Evolutionary conservation across 2,888 invertebrate species (phyloP), one percentile per base, ranked within the genome.

Genomic region (Ophonus ardosiacus): DNA sequence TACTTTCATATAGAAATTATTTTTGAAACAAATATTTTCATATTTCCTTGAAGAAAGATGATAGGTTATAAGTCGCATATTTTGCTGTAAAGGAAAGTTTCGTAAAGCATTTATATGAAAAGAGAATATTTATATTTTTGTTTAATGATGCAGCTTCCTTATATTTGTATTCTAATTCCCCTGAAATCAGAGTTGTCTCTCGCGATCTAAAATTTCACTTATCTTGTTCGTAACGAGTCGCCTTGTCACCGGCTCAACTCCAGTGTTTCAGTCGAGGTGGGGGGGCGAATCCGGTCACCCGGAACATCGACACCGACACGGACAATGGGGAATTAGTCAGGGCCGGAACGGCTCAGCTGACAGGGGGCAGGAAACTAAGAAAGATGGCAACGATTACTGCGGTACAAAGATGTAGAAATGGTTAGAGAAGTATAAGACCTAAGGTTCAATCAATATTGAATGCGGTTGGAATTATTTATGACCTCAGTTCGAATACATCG

Each of bases 231-330:
- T 6, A 43, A 4, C 43, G 43, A 7, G 43, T 6, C 1, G 43
- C 43, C 43, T 43, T 43, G 43, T 43, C 43, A 43, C 43, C 43
- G 43, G 31, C 31, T 31, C 31, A 24, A 31, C 31, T 31, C 31
- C 31, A 6, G 31, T 4, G 31, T 31, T 31, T 5, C 31, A 31
- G 31, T 38, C 38, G 38, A 17, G 68, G 71, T 74, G 43, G 40
- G 7, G 43, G 40, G 40, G 40, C 15, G 71, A 24, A 21, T 56
- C 24, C 78, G 43, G 84, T 78, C 83, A 74, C 38, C 74, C 78
- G 84, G 40, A 78, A 84, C 84, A 84, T 84, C 84, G 84, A 84
- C 84, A 63, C 76, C 78, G 76, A 84, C 84, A 84, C 76, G 76
- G 63, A 78, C 84, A 84, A 84, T 84, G 65, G 84, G 61, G 84